A percentile compares a stretch with the other conserved stretches of the same genome.
Conservation (phyloP, 2,797 vertebrate genomes). For the Cichlasoma orientale region DNA sequence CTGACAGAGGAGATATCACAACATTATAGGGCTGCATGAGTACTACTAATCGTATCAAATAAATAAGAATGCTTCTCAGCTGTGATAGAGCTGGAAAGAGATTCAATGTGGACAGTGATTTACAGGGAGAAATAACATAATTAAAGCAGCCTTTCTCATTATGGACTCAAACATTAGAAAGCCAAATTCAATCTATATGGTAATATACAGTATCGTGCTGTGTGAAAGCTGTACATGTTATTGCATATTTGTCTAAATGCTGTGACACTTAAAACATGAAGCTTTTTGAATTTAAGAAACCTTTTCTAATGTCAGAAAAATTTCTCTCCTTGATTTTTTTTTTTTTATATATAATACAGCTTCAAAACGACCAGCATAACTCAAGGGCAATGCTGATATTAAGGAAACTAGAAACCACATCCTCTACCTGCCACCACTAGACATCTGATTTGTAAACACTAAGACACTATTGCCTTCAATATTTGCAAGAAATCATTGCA, state of each 20-base stretch:
- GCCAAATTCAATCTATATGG: slow-evolving; percentile 78
- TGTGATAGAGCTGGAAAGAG: slow-evolving; percentile 61
- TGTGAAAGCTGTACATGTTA: slow-evolving; percentile 47
- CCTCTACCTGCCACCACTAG: not conserved
- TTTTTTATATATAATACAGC: not conserved
- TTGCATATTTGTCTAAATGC: slow-evolving; percentile 41
- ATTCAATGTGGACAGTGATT: slow-evolving; percentile 63
- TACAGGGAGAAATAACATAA: slow-evolving; percentile 69
- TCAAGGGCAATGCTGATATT: not conserved
- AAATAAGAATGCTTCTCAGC: slow-evolving; percentile 77
- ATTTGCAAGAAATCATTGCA: not conserved
- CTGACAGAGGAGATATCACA: slow-evolving; percentile 83
- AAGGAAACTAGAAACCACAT: not conserved
- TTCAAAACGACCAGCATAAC: not conserved
- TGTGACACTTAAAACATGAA: slow-evolving; percentile 14
- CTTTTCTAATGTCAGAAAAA: not conserved
- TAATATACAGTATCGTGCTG: slow-evolving; percentile 63
- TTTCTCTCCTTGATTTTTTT: not conserved
- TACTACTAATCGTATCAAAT: slow-evolving; percentile 83
- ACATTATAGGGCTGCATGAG: slow-evolving; percentile 79
- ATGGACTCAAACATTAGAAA: slow-evolving; percentile 71
- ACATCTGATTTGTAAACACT: not conserved
- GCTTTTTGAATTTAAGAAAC: not conserved
- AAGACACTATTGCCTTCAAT: not conserved
- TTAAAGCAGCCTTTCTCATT: slow-evolving; percentile 76